Base-by-base conservation (phyloP, 2,888 invertebrate species). In the Monoplex corrugatus region DNA sequence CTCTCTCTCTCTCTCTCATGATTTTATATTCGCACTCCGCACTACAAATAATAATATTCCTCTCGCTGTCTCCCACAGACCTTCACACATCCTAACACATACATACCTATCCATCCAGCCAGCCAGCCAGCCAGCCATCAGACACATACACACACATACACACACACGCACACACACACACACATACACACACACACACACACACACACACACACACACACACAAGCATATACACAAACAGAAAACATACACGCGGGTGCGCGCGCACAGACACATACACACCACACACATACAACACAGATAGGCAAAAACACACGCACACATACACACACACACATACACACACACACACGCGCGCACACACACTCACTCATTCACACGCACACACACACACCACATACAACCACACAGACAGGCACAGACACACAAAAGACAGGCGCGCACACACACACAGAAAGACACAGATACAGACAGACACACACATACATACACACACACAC, bases 401-500 rank as follows among this genome's bases (percentile, higher is more conserved):
- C 75, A 75, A 32, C 19, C 75, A 75, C 44, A 63, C 45, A 45
- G n/a, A 16, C 16, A 40, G 28, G 13, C 43, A 68, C 86, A 43
- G 68, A 68, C 43, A 43, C 68, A 43, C 68, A 68, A 43, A 40
- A 68, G 40, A 68, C 86, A 68, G 68, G 43, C 40, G 10, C 63
- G 43, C 68, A 68, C 68, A 40, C 40, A 68, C 40, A 68, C 68
- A 86, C 68, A 86, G 68, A 68, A 19, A 85, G 38, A 85, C 85
- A 63, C 78, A 6, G 35, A 68, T n/a, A 43, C 68, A 68, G 40
- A 68, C 86, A 68, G 68, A 68, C 40, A n/a, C 63, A 68, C 68
- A 68, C 68, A 40, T 28, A 68, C 40, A 68, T 43, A 86, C 68
- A 86, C 86, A 68, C 38, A 85, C 57, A 85, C 85, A 63, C 78